Conservation (phyloP, 2,797 vertebrate genomes). For the Eurystomus glaucurus region DNA sequence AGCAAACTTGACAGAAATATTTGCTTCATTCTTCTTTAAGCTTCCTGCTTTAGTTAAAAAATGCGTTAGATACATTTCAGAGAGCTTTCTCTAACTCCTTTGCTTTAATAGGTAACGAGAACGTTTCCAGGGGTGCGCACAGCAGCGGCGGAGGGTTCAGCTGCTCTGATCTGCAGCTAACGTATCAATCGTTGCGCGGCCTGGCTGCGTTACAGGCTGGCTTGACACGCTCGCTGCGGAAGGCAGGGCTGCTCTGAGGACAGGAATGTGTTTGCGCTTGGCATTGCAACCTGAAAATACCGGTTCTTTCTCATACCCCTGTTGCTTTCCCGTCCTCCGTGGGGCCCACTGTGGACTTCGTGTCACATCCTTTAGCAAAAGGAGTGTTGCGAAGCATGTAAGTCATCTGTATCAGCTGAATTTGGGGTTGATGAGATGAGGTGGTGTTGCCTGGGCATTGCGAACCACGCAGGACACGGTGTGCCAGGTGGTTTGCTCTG, state of each 20-base stretch:
- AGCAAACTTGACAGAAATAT: not conserved
- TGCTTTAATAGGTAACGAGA: not conserved
- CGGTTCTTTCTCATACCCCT: slow-evolving; percentile 25
- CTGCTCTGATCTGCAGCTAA: not conserved
- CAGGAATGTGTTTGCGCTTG: slow-evolving; percentile 55
- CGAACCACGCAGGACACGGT: not conserved
- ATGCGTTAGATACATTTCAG: not conserved
- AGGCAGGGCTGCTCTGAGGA: not conserved
- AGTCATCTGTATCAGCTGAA: not conserved
- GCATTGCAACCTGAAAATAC: slow-evolving; percentile 54
- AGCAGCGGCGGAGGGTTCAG: not conserved
- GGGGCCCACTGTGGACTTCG: not conserved
- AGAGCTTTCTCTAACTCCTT: not conserved
- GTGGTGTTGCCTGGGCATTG: not conserved
- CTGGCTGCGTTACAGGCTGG: not conserved
- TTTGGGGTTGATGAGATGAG: not conserved
- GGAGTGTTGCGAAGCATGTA: not conserved
- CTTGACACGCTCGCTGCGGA: not conserved
- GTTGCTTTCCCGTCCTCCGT: not conserved
- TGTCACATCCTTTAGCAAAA: not conserved
- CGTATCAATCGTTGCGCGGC: not conserved
- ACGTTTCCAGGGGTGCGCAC: not conserved
- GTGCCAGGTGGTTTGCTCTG: not conserved
- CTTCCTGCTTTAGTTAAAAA: not conserved
- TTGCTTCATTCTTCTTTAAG: not conserved